Evolutionary conservation across 1,140 invertebrate genomes (phyloP), one percentile per base, ranked within the genome.

Genomic region (Phortica variegata): DNA sequence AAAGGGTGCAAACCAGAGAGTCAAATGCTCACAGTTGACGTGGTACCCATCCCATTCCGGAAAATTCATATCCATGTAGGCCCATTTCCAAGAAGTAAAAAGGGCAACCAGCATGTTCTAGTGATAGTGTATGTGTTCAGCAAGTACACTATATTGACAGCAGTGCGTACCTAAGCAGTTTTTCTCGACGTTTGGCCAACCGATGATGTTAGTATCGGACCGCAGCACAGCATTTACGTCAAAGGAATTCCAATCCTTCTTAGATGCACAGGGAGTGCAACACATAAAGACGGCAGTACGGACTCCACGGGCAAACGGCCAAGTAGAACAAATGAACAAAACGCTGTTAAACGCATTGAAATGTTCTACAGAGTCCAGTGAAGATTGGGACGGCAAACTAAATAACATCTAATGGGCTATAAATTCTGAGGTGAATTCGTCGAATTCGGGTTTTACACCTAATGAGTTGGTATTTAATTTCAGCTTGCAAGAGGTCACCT

Each of bases 121-220:
- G 52, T 54, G 3, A 44, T 60, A 2, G 45, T 60, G 2, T 58
- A 59, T 18, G 38, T 36, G 2, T 68, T 71, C 31, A 58, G 52
- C 2, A 60, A 66, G 47, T 52, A 36, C 43, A 49, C 43, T 29
- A 20, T 26, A 43, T 12, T 69, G 2, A 52, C 56, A 40, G 20
- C 58, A 6, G 56, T 63, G 1, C 36, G 52, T 43, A 54, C 43
- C 29, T 16, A 15, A n/a, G 3, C 13, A 26, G 12, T 5, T 43
- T 10, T 16, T 18, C 5, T 3, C 10, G 3, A 5, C 6, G 3
- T 43, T 43, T 29, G 19, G 41, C 5, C 13, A 13, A 31, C 56
- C 65, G 1, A 43, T 31, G n/a, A 31, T 65, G 3, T 55, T 78
- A 29, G n/a, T 31, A 62, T 5, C 57, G 77, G 76, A 79, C 60